These are phyloP conservation scores for Hermetia illucens DNA, from an alignment of 1,140 invertebrate species.

Conservation along the genomic window DNA sequence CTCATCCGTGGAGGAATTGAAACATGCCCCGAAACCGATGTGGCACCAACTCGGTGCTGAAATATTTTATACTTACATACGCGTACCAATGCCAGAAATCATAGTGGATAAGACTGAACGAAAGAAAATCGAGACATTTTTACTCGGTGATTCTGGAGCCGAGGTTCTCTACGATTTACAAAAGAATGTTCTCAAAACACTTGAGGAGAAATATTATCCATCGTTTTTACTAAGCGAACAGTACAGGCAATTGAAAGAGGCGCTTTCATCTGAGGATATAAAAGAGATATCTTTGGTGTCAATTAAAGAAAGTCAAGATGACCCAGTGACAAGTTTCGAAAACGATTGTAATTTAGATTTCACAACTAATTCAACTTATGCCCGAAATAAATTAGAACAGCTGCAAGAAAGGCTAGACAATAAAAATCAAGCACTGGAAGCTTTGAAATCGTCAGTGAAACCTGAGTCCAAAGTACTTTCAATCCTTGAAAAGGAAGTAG, in stretches of 20 bases:
- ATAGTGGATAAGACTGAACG: constrained; percentile 39
- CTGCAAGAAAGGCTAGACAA: constrained; percentile 65
- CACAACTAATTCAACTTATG: constrained; percentile 70
- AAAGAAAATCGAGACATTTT: constrained; percentile 75
- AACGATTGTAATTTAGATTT: constrained; percentile 36
- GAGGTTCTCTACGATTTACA: constrained; percentile 82
- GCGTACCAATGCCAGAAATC: constrained; percentile 59
- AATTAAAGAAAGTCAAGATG: constrained; percentile 35
- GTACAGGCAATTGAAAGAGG: constrained; percentile 61
- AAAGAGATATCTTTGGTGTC: constrained; percentile 26
- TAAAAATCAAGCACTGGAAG: constrained; percentile 65
- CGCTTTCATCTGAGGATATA: constrained; percentile 51
- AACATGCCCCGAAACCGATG: constrained; percentile 49
- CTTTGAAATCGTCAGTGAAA: constrained; percentile 55
- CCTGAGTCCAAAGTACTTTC: constrained; percentile 60
- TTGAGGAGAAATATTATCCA: constrained; percentile 80
- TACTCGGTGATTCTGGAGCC: constrained; percentile 65
- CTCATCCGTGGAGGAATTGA: constrained; percentile 74
- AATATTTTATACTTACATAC: constrained; percentile 78
- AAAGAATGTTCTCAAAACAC: constrained; percentile 55
- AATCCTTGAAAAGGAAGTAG: constrained; percentile 68
- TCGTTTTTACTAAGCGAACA: constrained; percentile 75
- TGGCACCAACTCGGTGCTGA: constrained; percentile 81
- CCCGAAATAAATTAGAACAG: constrained; percentile 63
- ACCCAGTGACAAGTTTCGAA: constrained; percentile 1